Evolutionary conservation across 2,113 vertebrate genomes (phyloP).

Genomic region (Lota lota): DNA sequence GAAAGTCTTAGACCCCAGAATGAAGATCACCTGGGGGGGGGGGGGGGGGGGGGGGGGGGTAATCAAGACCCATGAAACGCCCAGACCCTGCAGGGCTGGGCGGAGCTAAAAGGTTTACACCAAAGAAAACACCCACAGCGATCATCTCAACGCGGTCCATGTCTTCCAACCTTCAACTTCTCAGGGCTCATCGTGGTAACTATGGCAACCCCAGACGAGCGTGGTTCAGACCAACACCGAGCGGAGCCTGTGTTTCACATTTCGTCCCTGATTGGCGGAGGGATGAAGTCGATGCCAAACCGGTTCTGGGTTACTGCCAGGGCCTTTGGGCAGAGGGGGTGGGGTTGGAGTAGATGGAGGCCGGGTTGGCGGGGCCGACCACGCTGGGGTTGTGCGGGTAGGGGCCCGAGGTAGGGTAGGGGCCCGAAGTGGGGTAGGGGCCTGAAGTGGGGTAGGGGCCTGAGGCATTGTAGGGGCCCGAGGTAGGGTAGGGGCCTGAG

Average conservation of each 20-base stretch:
- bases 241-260: background rate
- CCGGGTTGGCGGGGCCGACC: constrained; percentile 46
- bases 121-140: no score
- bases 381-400: constrained; percentile 53
- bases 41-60: no score
- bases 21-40: no score
- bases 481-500: constrained; percentile 32
- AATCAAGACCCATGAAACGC: no score
- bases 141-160: no score
- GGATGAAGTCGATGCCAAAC: background rate
- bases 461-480: constrained; percentile 30
- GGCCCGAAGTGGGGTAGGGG: constrained; percentile 36
- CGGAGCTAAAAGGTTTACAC: no score
- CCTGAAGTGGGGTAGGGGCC: constrained; percentile 15
- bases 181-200: no score
- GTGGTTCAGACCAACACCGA: no score
- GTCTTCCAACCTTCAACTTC: no score
- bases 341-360: constrained; percentile 62
- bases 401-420: constrained; percentile 49
- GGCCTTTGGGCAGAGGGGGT: constrained; percentile 58
- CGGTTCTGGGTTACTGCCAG: constrained; percentile 53
- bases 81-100: no score
- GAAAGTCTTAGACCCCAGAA: no score
- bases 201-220: no score
- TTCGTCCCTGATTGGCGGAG: background rate